Percentiles rank a stretch among this genome's conserved stretches.
phyloP scores from a whole-genome alignment of 2,888 invertebrate genomes.

The Tiphia femorata region DNA sequence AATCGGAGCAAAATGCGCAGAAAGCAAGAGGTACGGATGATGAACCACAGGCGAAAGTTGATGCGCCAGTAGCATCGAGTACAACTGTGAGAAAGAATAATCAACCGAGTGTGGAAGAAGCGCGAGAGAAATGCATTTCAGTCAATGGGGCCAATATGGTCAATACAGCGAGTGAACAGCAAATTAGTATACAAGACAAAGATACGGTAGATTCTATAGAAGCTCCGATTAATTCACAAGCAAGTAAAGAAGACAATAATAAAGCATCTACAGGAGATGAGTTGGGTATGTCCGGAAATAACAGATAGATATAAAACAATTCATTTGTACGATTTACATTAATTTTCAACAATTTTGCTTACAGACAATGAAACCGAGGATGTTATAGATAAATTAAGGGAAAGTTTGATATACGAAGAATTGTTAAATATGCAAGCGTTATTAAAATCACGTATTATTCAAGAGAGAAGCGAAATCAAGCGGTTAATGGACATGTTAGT shows the following conservation, averaged over 20 bases:
- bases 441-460: slow-evolving; percentile 78
- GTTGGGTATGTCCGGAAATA: slow-evolving; percentile 31
- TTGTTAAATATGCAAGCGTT: slow-evolving; percentile 77
- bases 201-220: slow-evolving; percentile 41
- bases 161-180: too few species aligned
- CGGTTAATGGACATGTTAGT: slow-evolving; percentile 69
- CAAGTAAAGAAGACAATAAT: slow-evolving; percentile 15
- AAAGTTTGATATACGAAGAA: slow-evolving; percentile 68
- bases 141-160: too few species aligned
- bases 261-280: slow-evolving; percentile 15
- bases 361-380: slow-evolving; percentile 48
- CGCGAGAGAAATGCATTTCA: slow-evolving; percentile 38
- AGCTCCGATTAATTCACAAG: too few species aligned
- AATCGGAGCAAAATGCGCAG: slow-evolving; percentile 48
- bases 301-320: too few species aligned
- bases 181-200: slow-evolving; percentile 28
- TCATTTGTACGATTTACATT: background rate
- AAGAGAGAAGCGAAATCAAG: slow-evolving; percentile 81
- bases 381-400: slow-evolving; percentile 57
- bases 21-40: slow-evolving; percentile 48
- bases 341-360: slow-evolving; percentile 11
- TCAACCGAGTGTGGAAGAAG: slow-evolving; percentile 30
- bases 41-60: slow-evolving; percentile 33
- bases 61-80: slow-evolving; percentile 31
- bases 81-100: slow-evolving; percentile 37